Percentiles rank a stretch among this genome's conserved stretches.
phyloP scores from a whole-genome alignment of 2,888 invertebrate species.

The Siphlonurus alternatus region DNA sequence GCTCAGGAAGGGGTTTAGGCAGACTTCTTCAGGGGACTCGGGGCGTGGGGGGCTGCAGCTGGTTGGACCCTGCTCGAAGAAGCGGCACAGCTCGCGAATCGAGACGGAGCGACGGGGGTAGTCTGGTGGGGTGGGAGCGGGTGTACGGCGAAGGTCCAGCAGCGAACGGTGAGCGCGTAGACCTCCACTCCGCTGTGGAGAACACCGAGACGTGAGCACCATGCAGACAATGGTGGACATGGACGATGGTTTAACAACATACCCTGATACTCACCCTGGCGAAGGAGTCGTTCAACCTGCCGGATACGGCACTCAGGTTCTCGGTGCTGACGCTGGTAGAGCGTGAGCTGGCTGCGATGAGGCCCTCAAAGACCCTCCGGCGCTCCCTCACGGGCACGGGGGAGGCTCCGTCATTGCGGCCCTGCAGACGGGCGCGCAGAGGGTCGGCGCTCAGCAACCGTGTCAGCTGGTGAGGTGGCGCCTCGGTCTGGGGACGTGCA shows the following conservation, averaged over 20 bases:
- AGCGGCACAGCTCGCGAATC: constrained; percentile 52
- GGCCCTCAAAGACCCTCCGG: constrained; percentile 48
- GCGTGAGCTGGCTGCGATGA: constrained; percentile 40
- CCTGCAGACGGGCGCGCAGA: constrained; percentile 22
- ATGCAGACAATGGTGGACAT: background rate
- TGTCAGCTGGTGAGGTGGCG: constrained; percentile 32
- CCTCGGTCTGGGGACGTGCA: no score
- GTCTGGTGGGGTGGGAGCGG: constrained; percentile 31
- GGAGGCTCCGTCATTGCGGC: constrained; percentile 29
- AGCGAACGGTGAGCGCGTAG: constrained; percentile 45
- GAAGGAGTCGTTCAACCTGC: constrained; percentile 29
- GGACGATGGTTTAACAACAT: background rate
- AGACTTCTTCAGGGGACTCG: background rate
- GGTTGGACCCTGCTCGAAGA: constrained; percentile 40
- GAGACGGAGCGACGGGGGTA: constrained; percentile 4
- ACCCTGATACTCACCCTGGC: no score
- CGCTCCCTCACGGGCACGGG: constrained; percentile 45
- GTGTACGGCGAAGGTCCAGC: constrained; percentile 35
- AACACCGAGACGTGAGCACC: background rate
- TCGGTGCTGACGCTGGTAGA: constrained; percentile 42
- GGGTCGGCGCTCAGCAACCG: constrained; percentile 34
- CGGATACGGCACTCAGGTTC: constrained; percentile 36
- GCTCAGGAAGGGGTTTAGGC: constrained; percentile 4
- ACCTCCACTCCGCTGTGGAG: background rate
- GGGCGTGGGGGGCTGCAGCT: background rate